Evolutionary conservation across 2,113 vertebrate genomes (phyloP).

Genomic region (Toxostoma redivivum): DNA sequence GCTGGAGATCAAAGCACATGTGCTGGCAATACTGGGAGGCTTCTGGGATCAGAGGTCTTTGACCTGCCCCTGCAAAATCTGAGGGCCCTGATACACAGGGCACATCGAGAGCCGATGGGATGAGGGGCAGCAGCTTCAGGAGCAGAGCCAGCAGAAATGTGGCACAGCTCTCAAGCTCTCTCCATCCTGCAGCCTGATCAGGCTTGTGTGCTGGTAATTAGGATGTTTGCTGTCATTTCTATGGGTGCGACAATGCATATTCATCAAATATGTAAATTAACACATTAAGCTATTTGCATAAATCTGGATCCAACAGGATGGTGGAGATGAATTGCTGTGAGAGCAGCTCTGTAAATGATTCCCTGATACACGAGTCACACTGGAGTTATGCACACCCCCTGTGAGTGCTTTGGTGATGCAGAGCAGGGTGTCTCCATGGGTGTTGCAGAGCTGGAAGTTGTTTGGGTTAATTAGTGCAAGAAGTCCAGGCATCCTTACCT

Average conservation of each 20-base stretch:
- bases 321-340: background rate
- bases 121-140: background rate
- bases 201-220: conserved; percentile 29
- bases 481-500: background rate
- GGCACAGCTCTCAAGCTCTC: background rate
- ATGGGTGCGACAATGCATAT: background rate
- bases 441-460: background rate
- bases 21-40: background rate
- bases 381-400: background rate
- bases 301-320: background rate
- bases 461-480: background rate
- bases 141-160: background rate
- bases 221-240: conserved; percentile 59
- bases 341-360: background rate
- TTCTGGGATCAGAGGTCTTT: background rate
- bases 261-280: conserved; percentile 56
- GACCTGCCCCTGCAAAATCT: background rate
- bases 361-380: fast-evolving
- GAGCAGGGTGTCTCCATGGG: background rate
- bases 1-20: background rate
- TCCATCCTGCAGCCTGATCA: background rate
- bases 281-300: conserved; percentile 27
- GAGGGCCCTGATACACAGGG: fast-evolving
- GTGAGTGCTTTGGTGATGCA: background rate
- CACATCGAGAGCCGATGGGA: fast-evolving